These are phyloP conservation scores for Laticauda colubrina DNA, from an alignment of 2,113 vertebrate species.

Conservation along the genomic window DNA sequence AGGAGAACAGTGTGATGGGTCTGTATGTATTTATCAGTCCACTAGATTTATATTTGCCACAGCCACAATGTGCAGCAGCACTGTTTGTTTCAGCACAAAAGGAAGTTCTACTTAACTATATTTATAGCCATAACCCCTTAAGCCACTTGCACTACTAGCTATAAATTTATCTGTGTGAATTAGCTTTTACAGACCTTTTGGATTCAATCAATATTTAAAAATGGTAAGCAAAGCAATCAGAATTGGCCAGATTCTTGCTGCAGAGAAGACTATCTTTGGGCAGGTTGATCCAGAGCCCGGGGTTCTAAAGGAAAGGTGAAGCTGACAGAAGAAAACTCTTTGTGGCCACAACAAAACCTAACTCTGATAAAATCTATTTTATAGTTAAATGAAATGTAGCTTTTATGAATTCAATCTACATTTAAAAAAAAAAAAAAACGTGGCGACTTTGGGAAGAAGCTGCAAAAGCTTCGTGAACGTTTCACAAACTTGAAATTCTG, in stretches of 20 bases:
- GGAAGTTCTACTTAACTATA: not conserved
- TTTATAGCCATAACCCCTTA: slow-evolving; percentile 9
- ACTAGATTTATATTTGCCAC: not conserved
- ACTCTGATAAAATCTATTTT: not conserved
- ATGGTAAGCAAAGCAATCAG: not conserved
- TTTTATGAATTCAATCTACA: not conserved
- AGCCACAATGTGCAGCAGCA: slow-evolving; percentile 8
- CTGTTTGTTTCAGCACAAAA: slow-evolving; percentile 38
- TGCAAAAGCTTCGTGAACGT: slow-evolving; percentile 16
- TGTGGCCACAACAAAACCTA: not conserved
- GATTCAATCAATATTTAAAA: not conserved
- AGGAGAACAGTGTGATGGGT: not conserved
- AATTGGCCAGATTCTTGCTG: not conserved
- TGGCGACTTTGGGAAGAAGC: not conserved
- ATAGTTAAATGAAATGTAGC: not conserved
- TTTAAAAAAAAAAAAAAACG: not conserved
- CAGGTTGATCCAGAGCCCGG: not conserved
- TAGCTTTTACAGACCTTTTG: slow-evolving; percentile 11
- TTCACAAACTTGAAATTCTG: slow-evolving; percentile 22
- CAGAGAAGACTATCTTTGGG: not conserved
- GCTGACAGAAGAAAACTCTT: not conserved
- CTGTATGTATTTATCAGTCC: not conserved
- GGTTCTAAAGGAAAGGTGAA: no score
- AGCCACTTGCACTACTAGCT: slow-evolving; percentile 17
- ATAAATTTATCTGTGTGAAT: slow-evolving; percentile 36